A percentile compares a stretch with the other conserved stretches of the same genome.
Conservation (phyloP, 2,797 vertebrate genomes). For the Dryobates pubescens region DNA sequence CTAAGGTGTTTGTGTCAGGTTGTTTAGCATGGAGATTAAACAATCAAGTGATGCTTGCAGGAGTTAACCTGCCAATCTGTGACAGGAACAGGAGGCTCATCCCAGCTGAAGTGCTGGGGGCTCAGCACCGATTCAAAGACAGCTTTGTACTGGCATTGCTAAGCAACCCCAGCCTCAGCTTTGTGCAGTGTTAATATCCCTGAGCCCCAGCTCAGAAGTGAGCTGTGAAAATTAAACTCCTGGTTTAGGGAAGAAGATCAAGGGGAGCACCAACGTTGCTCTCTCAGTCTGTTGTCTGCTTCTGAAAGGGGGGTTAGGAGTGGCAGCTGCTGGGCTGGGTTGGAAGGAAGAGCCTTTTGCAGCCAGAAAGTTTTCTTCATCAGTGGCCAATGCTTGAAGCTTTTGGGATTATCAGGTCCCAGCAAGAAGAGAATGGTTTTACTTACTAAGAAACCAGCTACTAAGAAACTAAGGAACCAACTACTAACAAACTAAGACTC, state of each 20-base stretch:
- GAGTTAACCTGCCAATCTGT: slow-evolving; percentile 41
- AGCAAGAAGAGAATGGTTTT: background rate
- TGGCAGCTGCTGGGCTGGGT: background rate
- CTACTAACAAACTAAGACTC: no score
- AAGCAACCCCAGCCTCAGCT: slow-evolving; percentile 66
- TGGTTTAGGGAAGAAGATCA: background rate
- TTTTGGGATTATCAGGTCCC: background rate
- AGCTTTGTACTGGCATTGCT: slow-evolving; percentile 60
- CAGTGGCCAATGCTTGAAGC: background rate
- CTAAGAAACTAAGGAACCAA: no score
- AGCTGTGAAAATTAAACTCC: background rate
- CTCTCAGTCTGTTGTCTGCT: background rate
- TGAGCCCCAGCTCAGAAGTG: background rate
- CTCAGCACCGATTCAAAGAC: slow-evolving; percentile 59
- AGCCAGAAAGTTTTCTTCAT: background rate
- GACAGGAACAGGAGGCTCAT: slow-evolving; percentile 18
- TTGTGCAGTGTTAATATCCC: background rate
- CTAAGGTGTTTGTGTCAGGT: background rate
- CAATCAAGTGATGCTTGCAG: slow-evolving; percentile 44
- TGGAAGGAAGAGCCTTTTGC: background rate
- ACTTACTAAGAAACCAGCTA: background rate
- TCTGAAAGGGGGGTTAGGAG: background rate
- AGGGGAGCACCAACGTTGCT: background rate
- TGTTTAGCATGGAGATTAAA: slow-evolving; percentile 51
- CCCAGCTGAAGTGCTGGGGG: slow-evolving; percentile 35